Evolutionary conservation across 2,113 vertebrate genomes (phyloP).

Genomic region (Arizona elegans): DNA sequence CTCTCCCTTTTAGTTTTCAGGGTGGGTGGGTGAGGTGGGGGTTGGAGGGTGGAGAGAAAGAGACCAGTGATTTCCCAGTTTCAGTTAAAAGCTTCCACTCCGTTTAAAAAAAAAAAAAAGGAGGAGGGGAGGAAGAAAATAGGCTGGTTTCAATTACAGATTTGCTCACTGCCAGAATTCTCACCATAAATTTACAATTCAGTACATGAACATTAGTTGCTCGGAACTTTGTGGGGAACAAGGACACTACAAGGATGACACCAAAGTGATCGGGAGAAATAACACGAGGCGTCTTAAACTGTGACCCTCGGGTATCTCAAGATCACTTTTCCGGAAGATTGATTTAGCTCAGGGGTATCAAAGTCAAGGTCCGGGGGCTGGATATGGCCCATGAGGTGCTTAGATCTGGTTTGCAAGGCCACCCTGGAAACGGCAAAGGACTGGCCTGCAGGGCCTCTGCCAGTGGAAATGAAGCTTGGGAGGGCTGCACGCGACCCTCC

Average conservation of each 20-base stretch:
- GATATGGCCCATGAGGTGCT: no score
- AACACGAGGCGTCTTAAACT: not conserved
- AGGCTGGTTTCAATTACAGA: constrained; percentile 7
- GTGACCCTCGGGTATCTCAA: no score
- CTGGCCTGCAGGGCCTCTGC: no score
- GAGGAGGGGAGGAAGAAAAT: not conserved
- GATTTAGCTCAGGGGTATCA: not conserved
- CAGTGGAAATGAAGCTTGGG: no score
- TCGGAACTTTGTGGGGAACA: not conserved
- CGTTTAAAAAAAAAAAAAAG: not conserved
- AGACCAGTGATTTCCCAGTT: not conserved
- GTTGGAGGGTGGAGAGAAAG: not conserved
- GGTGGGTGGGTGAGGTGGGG: not conserved
- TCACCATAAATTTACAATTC: not conserved
- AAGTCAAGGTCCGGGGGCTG: no score
- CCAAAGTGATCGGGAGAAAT: not conserved
- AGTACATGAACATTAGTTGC: not conserved
- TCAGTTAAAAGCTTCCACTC: constrained; percentile 1
- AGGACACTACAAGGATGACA: not conserved
- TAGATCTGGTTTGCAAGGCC: no score
- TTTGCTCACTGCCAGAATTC: not conserved
- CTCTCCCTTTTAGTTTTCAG: not conserved
- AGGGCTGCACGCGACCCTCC: no score
- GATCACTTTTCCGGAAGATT: not conserved
- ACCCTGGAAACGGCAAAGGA: no score